Conservation (phyloP, 1,140 invertebrate genomes). For the Bemisia tabaci region DNA sequence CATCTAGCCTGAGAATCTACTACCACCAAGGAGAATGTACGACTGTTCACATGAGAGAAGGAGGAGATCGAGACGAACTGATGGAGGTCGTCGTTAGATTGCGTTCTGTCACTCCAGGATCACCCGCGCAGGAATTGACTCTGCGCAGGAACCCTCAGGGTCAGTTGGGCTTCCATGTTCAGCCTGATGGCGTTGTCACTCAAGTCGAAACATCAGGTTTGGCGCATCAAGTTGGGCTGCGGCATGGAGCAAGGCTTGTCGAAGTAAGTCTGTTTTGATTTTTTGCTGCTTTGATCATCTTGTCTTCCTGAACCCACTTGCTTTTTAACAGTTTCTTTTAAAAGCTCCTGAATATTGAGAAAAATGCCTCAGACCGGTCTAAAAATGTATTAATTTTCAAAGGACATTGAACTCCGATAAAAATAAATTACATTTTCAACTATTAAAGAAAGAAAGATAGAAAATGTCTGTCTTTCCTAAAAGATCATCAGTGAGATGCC, state of each 20-base stretch:
- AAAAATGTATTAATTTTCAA: no score
- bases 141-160: slow-evolving; percentile 63
- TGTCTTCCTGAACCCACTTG: no score
- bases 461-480: no score
- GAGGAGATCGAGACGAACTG: slow-evolving; percentile 56
- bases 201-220: slow-evolving; percentile 79
- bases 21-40: slow-evolving; percentile 77
- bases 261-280: slow-evolving; percentile 40
- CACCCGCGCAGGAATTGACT: slow-evolving; percentile 56
- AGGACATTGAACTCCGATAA: no score
- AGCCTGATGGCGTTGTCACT: slow-evolving; percentile 88
- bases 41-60: slow-evolving; percentile 49
- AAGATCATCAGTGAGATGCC: no score
- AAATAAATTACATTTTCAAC: no score
- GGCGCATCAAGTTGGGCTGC: slow-evolving; percentile 77
- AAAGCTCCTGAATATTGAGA: no score
- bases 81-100: slow-evolving; percentile 61
- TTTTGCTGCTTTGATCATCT: background rate
- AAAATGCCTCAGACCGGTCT: no score
- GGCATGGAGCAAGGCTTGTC: slow-evolving; percentile 77
- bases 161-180: slow-evolving; percentile 90
- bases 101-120: slow-evolving; percentile 54
- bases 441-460: no score
- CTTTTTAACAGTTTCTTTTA: no score
- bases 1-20: slow-evolving; percentile 46